Base-by-base conservation (phyloP, 1,140 invertebrate species). In the Palaemon carinicauda region DNA sequence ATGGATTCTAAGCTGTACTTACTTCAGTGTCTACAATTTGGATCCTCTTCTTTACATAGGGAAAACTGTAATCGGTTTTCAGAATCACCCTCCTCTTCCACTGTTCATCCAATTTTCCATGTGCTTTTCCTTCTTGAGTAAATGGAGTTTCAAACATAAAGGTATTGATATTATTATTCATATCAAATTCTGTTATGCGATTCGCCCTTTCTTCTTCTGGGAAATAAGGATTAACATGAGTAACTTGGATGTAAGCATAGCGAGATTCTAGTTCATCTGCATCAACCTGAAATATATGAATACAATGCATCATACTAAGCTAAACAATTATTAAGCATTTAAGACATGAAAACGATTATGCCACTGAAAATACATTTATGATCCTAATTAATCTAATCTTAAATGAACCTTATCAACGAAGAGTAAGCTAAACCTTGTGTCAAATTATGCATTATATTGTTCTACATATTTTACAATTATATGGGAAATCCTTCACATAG, bases 91-190 rank as follows among this genome's bases (percentile, higher is more conserved):
- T 93, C 81, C 96, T 92, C 91, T 98, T 96, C 93, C 95, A 95
- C 91, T 98, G 97, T 88, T 98, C 96, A 90, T 96, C 94, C 0
- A 97, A 95, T 89, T 93, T 94, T 1, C 96, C 96, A 51, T 95
- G 93, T 0, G 95, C 94, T 90, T 91, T 91, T 2, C 96, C 96
- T 82, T 96, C 95, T 90, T 95, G 94, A 1, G 97, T 98, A 91
- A 98, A 98, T 1, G 97, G 97, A 17, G 96, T 98, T 91, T 98
- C 97, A 91, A 96, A 98, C 94, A 98, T 96, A 90, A 98, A 98
- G 71, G 94, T 94, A 75, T 93, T 93, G 24, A 98, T 94, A 91
- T 98, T 96, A 90, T 98, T 96, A 91, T 95, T 97, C 56, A 95
- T 94, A 90, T 97, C 96, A 91, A 97, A 97, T 84, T 97, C 95